Evolutionary conservation across 2,888 invertebrate species (phyloP).

Genomic region (Dryadula phaetusa): DNA sequence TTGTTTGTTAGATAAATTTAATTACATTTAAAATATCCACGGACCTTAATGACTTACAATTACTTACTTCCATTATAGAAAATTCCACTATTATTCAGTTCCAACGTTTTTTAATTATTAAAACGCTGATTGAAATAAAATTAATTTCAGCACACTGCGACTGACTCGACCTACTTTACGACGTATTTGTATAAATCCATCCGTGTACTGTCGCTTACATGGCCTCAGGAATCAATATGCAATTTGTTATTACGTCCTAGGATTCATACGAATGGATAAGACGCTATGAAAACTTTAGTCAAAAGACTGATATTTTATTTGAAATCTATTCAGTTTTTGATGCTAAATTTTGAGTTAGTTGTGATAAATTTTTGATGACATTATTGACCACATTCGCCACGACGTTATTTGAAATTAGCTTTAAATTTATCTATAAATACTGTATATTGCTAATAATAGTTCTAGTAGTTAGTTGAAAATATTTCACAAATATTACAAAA

Average conservation of each 20-base stretch:
- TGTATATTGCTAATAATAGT: too few relatives aligned
- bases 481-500: too few relatives aligned
- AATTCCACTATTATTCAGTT: neutral
- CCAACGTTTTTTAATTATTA: neutral
- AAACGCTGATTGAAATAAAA: conserved; percentile 24
- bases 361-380: too few relatives aligned
- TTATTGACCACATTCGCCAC: too few relatives aligned
- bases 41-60: neutral
- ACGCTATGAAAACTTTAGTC: neutral
- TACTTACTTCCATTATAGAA: neutral
- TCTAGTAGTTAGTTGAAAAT: too few relatives aligned
- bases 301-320: neutral
- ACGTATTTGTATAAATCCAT: conserved; percentile 27
- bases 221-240: conserved; percentile 35
- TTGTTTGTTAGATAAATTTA: neutral
- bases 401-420: too few relatives aligned
- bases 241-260: conserved; percentile 27
- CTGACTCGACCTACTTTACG: conserved; percentile 33
- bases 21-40: neutral
- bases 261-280: neutral
- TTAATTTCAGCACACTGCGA: conserved; percentile 24
- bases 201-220: conserved; percentile 23
- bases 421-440: too few relatives aligned
- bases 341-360: too few relatives aligned
- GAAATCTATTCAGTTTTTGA: neutral